phyloP scores from a whole-genome alignment of 2,888 invertebrate species.

The Rutpela maculata region DNA sequence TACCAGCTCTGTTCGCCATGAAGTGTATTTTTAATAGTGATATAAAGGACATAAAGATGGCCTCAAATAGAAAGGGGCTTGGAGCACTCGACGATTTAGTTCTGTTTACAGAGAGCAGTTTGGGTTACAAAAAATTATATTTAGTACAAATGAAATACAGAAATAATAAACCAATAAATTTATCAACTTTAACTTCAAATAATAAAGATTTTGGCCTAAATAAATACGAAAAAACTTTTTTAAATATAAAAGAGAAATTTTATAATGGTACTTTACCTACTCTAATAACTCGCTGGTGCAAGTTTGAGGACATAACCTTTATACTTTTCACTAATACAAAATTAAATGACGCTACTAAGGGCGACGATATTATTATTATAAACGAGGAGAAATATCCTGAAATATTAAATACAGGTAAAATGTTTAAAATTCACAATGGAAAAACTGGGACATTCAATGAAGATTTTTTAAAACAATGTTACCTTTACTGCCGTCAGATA shows the following conservation, averaged over 20 bases:
- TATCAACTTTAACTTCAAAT: background rate
- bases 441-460: background rate
- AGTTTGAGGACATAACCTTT: background rate
- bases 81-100: conserved; percentile 15
- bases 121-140: background rate
- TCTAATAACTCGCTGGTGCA: background rate
- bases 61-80: background rate
- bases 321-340: conserved; percentile 5
- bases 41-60: conserved; percentile 6
- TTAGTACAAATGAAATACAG: background rate
- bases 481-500: background rate
- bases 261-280: background rate
- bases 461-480: background rate
- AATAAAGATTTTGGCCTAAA: background rate
- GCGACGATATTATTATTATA: background rate
- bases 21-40: background rate
- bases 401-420: background rate
- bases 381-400: background rate
- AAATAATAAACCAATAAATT: background rate
- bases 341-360: background rate
- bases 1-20: background rate
- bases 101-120: background rate
- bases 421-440: background rate
- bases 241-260: background rate
- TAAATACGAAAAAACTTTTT: background rate